Percentiles rank a stretch among this genome's conserved stretches.
Conservation (phyloP, 2,888 invertebrate genomes). For the Rutpela maculata region DNA sequence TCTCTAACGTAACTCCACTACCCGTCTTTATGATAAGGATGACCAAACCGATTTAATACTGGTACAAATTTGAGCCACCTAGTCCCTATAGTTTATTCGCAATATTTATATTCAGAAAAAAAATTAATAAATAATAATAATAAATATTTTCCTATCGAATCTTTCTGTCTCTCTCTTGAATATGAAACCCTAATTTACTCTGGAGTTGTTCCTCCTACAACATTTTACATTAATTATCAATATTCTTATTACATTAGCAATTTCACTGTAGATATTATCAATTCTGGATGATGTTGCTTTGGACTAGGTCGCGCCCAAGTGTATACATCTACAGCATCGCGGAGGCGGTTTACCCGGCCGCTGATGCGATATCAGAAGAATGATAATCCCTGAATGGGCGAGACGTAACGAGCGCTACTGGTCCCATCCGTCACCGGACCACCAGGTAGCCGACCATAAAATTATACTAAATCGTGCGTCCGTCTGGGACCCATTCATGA, state of each 20-base stretch:
- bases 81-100: too few relatives aligned
- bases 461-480: constrained; percentile 73
- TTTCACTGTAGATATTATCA: constrained; percentile 33
- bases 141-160: too few relatives aligned
- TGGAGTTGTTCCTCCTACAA: neutral
- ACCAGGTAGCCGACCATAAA: constrained; percentile 73
- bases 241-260: constrained; percentile 20
- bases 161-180: too few relatives aligned
- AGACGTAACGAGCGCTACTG: constrained; percentile 71
- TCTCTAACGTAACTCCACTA: too few relatives aligned
- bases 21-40: too few relatives aligned
- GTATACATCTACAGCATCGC: constrained; percentile 27
- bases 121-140: too few relatives aligned
- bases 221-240: neutral
- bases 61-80: too few relatives aligned
- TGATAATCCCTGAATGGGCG: constrained; percentile 71
- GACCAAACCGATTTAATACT: too few relatives aligned
- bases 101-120: too few relatives aligned
- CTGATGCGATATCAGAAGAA: constrained; percentile 69
- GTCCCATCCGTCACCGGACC: constrained; percentile 72
- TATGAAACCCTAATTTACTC: too few relatives aligned
- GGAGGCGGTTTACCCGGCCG: constrained; percentile 44
- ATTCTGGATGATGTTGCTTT: constrained; percentile 19
- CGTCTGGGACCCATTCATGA: constrained; percentile 70
- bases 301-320: constrained; percentile 32